phyloP scores from a whole-genome alignment of 2,888 invertebrate species.

The Pyrrhosoma nymphula region DNA sequence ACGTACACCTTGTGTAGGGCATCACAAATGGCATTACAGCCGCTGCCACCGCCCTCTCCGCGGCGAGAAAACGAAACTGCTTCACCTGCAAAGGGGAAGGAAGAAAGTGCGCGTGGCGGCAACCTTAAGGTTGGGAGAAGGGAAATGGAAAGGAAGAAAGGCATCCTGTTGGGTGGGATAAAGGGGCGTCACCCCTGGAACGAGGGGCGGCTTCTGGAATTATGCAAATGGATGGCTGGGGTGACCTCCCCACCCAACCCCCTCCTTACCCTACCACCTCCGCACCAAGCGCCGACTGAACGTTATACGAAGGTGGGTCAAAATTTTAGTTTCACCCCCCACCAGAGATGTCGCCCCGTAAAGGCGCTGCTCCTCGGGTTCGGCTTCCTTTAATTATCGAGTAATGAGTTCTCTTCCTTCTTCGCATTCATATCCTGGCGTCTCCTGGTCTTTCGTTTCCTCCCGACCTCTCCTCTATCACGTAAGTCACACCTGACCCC shows the following conservation, averaged over 20 bases:
- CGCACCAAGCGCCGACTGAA: neutral
- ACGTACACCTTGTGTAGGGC: neutral
- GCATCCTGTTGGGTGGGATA: neutral
- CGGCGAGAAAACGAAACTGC: conserved; percentile 38
- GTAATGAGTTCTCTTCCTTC: conserved; percentile 48
- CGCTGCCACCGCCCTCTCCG: neutral
- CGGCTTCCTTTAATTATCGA: conserved; percentile 59
- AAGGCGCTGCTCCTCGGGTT: conserved; percentile 35
- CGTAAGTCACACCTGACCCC: neutral
- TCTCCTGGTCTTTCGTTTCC: neutral
- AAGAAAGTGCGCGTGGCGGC: neutral
- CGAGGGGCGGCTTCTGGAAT: conserved; percentile 58
- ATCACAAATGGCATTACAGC: conserved; percentile 30
- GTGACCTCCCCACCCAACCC: neutral
- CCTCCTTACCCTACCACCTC: neutral
- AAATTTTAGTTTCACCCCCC: conserved; percentile 42
- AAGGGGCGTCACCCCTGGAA: neutral
- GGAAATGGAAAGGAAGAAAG: neutral
- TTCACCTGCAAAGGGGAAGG: neutral
- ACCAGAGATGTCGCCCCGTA: neutral
- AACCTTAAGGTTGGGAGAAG: neutral
- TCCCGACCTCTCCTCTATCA: neutral
- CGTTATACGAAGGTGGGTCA: conserved; percentile 32
- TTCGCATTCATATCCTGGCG: neutral
- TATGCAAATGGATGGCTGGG: conserved; percentile 53